Conservation (phyloP, 2,888 invertebrate genomes). For the Caenorhabditis wallacei region DNA sequence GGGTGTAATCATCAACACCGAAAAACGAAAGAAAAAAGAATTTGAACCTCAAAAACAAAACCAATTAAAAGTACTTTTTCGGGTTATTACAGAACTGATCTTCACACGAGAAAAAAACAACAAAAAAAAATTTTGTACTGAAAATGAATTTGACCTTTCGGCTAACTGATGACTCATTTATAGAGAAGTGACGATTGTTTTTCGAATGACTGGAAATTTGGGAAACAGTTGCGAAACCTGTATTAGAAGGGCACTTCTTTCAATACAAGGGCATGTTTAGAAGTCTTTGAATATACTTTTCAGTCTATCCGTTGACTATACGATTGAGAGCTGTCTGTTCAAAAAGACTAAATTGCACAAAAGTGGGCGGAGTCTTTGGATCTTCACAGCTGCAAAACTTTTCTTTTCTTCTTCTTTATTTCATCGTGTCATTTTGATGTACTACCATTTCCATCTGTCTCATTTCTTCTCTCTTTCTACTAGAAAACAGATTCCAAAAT, state of each 20-base stretch:
- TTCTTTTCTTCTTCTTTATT: not conserved
- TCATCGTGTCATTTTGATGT: slow-evolving; percentile 11
- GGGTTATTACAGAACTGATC: slow-evolving; percentile 29
- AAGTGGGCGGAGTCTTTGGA: slow-evolving; percentile 4
- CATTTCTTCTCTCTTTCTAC: not conserved
- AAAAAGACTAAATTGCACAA: slow-evolving; percentile 16
- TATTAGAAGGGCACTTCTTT: not conserved
- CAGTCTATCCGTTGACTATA: not conserved
- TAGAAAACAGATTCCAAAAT: slow-evolving; percentile 7
- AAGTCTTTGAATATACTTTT: not conserved
- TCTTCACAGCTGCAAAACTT: slow-evolving; percentile 25
- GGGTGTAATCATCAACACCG: slow-evolving; percentile 29
- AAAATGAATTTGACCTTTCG: slow-evolving; percentile 13
- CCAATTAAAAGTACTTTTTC: slow-evolving; percentile 15
- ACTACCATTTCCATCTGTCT: slow-evolving; percentile 9
- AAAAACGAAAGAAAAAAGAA: not conserved
- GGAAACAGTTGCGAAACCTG: not conserved
- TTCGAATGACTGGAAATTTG: not conserved
- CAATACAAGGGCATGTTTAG: too few relatives aligned
- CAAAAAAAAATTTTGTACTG: not conserved
- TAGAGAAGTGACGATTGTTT: not conserved
- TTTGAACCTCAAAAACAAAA: slow-evolving; percentile 1
- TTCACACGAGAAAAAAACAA: slow-evolving; percentile 7
- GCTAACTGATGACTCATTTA: slow-evolving; percentile 9
- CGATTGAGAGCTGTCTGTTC: not conserved